Evolutionary conservation across 1,140 invertebrate species (phyloP).

Genomic region (Trichonephila inaurata): DNA sequence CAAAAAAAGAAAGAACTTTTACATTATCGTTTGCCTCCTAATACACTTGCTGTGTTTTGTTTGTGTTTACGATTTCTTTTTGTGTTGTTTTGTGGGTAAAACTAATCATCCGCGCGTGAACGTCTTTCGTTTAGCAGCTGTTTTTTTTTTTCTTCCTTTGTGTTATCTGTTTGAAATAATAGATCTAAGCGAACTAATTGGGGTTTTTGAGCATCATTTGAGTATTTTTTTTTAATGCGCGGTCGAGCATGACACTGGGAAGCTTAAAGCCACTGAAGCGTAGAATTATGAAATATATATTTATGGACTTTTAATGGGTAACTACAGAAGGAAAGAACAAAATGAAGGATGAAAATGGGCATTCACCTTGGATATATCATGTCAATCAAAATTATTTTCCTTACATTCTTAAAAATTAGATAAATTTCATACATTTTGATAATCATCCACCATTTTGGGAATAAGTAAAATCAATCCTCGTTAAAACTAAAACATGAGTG

Average conservation of each 20-base stretch:
- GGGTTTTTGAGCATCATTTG: not conserved
- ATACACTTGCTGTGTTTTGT: not conserved
- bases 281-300: not conserved
- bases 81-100: not conserved
- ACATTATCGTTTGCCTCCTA: not conserved
- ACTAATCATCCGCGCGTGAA: not conserved
- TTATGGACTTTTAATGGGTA: not conserved
- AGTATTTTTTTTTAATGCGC: not conserved
- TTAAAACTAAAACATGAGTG: too few relatives aligned
- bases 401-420: too few relatives aligned
- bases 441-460: too few relatives aligned
- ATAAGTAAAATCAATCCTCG: too few relatives aligned
- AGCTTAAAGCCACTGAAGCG: not conserved
- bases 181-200: not conserved
- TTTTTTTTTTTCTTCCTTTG: not conserved
- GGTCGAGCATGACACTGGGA: not conserved
- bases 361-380: not conserved
- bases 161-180: not conserved
- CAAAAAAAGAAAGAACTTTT: not conserved
- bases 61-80: slow-evolving; percentile 27
- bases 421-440: too few relatives aligned
- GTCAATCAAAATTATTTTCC: too few relatives aligned
- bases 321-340: not conserved
- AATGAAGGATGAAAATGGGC: not conserved
- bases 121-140: not conserved